A percentile compares a stretch with the other conserved stretches of the same genome.
Evolutionary conservation across 1,140 invertebrate species (phyloP).

Genomic region (Pectinophora gossypiella): DNA sequence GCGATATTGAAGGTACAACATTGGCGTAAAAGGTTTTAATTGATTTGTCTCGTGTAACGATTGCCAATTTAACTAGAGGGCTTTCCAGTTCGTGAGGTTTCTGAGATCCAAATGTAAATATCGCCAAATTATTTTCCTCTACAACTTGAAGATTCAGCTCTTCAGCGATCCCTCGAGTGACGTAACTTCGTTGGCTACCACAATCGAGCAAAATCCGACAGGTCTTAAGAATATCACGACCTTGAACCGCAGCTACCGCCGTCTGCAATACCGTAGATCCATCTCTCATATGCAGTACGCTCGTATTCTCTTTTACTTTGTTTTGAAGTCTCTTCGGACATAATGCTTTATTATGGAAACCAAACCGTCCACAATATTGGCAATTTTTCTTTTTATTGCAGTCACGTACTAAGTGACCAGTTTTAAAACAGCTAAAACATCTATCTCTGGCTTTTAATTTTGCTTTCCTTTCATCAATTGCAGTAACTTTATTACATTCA

Average conservation of each 20-base stretch:
- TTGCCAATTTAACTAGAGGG: neutral
- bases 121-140: slow-evolving; percentile 1
- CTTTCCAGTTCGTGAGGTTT: neutral
- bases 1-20: slow-evolving; percentile 2
- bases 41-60: too few relatives aligned
- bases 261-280: slow-evolving; percentile 1
- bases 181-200: slow-evolving; percentile 3
- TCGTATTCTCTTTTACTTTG: neutral
- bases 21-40: too few relatives aligned
- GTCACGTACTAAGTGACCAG: neutral
- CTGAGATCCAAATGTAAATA: slow-evolving; percentile 2
- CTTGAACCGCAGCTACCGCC: neutral
- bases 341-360: neutral
- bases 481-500: neutral
- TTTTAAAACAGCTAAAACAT: neutral
- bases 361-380: neutral
- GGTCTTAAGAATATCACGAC: neutral
- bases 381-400: neutral
- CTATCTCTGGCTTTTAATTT: neutral
- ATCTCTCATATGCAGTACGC: neutral
- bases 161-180: neutral
- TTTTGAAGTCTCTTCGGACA: neutral
- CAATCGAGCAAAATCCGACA: neutral
- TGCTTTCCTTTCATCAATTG: neutral
- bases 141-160: neutral